These are phyloP conservation scores for Perithous albicinctus DNA, from an alignment of 2,888 invertebrate genomes.

Conservation along the genomic window DNA sequence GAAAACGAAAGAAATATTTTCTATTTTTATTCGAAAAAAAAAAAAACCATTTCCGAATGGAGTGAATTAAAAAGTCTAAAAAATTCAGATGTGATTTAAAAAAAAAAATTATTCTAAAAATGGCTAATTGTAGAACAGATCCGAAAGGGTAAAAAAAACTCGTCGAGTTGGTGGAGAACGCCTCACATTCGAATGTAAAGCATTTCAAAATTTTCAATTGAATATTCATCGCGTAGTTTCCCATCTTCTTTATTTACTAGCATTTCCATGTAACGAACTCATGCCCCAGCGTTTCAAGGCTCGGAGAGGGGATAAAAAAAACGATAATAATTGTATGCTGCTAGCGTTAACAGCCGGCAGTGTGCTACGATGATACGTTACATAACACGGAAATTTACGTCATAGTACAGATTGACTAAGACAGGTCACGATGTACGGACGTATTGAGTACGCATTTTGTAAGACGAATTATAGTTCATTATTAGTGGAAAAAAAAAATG, in stretches of 20 bases:
- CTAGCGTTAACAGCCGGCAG: neutral
- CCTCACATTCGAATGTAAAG: neutral
- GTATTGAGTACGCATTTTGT: neutral
- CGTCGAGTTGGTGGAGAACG: conserved; percentile 14
- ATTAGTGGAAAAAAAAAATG: too few species aligned
- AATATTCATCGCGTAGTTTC: conserved; percentile 18
- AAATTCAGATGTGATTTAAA: too few species aligned
- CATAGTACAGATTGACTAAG: neutral
- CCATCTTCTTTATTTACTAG: neutral
- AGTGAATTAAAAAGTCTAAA: too few species aligned
- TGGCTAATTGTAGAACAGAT: too few species aligned
- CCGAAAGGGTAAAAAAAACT: neutral
- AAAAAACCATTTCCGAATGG: too few species aligned
- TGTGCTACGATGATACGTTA: neutral
- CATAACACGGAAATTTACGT: conserved; percentile 22
- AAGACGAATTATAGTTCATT: too few species aligned
- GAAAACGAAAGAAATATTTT: too few species aligned
- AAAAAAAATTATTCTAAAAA: too few species aligned
- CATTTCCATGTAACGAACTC: neutral
- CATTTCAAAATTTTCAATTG: neutral
- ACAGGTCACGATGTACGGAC: neutral
- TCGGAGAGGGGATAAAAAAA: neutral
- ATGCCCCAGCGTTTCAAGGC: neutral
- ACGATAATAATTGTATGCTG: neutral
- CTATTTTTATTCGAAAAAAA: too few species aligned